A percentile compares a stretch with the other conserved stretches of the same genome.
These are phyloP conservation scores for Aplodontia rufa DNA, from an alignment of 2,113 vertebrate genomes.

Conservation along the genomic window DNA sequence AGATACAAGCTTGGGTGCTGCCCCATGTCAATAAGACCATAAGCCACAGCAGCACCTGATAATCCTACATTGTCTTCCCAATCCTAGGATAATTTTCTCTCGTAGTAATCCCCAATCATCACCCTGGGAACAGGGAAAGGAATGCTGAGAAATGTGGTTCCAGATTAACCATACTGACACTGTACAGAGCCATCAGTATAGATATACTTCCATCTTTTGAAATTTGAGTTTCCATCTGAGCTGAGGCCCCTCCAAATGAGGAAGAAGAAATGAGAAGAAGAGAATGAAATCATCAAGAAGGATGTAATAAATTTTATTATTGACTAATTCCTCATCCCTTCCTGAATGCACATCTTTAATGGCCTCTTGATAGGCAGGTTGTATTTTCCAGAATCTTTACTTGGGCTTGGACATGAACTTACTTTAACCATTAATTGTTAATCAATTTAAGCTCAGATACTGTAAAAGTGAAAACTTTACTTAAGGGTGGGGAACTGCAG, in stretches of 20 bases:
- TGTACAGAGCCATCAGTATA: not conserved
- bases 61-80: not conserved
- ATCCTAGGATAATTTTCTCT: not conserved
- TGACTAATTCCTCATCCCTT: too few relatives aligned
- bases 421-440: not conserved
- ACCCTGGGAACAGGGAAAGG: not conserved
- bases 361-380: not conserved
- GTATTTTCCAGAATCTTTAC: not conserved
- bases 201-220: not conserved
- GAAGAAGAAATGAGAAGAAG: conserved; percentile 26
- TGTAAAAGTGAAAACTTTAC: not conserved
- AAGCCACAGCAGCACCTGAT: not conserved
- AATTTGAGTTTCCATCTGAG: not conserved
- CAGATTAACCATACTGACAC: not conserved
- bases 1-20: not conserved
- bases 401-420: not conserved
- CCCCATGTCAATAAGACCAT: not conserved
- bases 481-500: not conserved
- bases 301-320: not conserved
- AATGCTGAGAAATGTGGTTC: not conserved
- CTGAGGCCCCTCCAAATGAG: not conserved
- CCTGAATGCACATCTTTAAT: not conserved
- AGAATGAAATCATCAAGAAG: not conserved
- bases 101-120: not conserved
- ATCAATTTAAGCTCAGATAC: not conserved